phyloP scores from a whole-genome alignment of 2,888 invertebrate species.

The Cynaeus angustus region DNA sequence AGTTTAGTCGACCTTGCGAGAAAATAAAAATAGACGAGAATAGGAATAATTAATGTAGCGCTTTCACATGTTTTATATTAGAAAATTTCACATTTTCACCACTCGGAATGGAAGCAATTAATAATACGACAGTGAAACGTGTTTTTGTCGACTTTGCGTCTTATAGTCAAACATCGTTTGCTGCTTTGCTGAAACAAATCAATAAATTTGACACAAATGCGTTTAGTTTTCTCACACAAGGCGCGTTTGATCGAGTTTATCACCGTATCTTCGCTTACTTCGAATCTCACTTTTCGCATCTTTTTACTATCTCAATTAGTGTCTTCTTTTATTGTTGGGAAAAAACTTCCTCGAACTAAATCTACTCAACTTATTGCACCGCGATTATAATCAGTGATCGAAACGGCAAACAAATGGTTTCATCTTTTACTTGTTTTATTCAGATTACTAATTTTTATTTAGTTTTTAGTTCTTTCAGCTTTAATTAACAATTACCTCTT shows the following conservation, averaged over 20 bases:
- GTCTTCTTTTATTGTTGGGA: neutral
- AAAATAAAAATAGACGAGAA: conserved; percentile 24
- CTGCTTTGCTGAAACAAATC: conserved; percentile 21
- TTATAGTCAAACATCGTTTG: conserved; percentile 11
- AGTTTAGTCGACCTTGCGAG: conserved; percentile 19
- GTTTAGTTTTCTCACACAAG: conserved; percentile 8
- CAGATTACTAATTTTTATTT: no score
- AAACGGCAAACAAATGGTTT: no score
- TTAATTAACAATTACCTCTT: no score
- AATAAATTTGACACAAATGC: conserved; percentile 21
- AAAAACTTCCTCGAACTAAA: neutral
- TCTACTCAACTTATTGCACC: neutral
- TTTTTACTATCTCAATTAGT: conserved; percentile 9
- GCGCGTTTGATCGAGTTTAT: conserved; percentile 19
- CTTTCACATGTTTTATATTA: conserved; percentile 7
- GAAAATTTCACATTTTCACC: conserved; percentile 7
- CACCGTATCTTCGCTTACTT: conserved; percentile 29
- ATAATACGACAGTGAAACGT: neutral
- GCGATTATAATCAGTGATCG: neutral
- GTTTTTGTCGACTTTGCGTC: neutral
- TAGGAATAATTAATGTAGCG: conserved; percentile 20
- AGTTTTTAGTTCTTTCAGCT: no score
- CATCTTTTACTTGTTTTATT: no score
- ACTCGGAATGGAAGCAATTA: neutral
- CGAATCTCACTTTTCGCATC: conserved; percentile 13